Conservation (phyloP, 2,888 invertebrate species). For the Drosophila siamana region DNA sequence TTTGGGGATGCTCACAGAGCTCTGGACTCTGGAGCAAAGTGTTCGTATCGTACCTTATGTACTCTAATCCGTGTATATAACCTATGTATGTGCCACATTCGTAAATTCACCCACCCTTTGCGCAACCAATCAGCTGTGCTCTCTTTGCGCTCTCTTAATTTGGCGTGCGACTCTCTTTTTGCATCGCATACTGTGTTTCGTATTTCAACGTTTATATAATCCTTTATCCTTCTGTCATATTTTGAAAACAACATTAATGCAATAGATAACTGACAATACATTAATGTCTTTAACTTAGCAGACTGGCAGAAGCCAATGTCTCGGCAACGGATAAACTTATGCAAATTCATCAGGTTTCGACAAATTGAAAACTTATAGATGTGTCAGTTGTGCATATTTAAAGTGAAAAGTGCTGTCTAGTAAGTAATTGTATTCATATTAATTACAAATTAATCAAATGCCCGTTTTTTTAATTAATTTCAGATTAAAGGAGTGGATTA, state of each 20-base stretch:
- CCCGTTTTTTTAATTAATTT: too few relatives aligned
- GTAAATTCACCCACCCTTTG: slow-evolving; percentile 46
- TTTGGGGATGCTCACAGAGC: slow-evolving; percentile 81
- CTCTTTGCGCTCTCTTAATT: slow-evolving; percentile 55
- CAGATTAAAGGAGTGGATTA: too few relatives aligned
- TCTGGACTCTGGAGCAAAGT: slow-evolving; percentile 28
- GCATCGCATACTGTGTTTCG: slow-evolving; percentile 5
- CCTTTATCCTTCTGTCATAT: slow-evolving; percentile 10
- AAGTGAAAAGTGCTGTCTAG: not conserved
- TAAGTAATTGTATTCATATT: too few relatives aligned
- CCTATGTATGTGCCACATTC: slow-evolving; percentile 32
- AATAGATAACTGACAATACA: slow-evolving; percentile 18
- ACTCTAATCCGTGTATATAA: slow-evolving; percentile 7
- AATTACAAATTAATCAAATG: too few relatives aligned
- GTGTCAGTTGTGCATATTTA: not conserved
- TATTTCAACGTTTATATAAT: not conserved
- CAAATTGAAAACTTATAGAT: not conserved
- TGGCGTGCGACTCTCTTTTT: slow-evolving; percentile 37
- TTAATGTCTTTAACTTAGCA: slow-evolving; percentile 26
- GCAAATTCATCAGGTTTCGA: not conserved
- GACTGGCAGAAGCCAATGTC: slow-evolving; percentile 16
- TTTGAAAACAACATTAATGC: slow-evolving; percentile 15
- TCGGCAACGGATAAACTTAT: slow-evolving; percentile 22
- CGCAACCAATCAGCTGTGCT: slow-evolving; percentile 54
- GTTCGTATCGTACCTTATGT: not conserved